Evolutionary conservation across 2,113 vertebrate genomes (phyloP).

Genomic region (Alectura lathami): DNA sequence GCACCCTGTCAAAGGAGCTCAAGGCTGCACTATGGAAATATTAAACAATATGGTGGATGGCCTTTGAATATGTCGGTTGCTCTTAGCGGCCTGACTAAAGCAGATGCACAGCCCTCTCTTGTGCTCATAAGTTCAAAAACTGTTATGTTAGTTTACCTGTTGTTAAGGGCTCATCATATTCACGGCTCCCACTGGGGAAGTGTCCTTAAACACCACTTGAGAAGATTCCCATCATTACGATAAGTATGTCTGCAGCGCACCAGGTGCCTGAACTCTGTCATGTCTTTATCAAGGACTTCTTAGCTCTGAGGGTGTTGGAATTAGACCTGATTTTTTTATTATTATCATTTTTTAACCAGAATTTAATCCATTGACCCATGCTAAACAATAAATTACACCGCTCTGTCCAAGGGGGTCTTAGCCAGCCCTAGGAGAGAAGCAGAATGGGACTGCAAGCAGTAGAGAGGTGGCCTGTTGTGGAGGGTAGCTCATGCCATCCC

Average conservation of each 20-base stretch:
- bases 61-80: not conserved
- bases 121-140: not conserved
- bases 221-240: not conserved
- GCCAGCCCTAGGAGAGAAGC: not conserved
- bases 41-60: not conserved
- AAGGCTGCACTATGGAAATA: not conserved
- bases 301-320: not conserved
- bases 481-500: not conserved
- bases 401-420: not conserved
- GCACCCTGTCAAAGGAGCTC: not conserved
- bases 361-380: not conserved
- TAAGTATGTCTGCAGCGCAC: not conserved
- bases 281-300: not conserved
- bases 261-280: not conserved
- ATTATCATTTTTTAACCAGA: not conserved
- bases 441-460: not conserved
- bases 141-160: not conserved
- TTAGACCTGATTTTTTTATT: not conserved
- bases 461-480: not conserved
- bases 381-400: not conserved
- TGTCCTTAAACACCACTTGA: not conserved
- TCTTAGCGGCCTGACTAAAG: not conserved
- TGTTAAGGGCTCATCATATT: not conserved
- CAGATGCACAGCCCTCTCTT: not conserved
- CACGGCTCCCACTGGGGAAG: not conserved